Conservation (phyloP, 2,797 vertebrate genomes). For the Sebastes iracundus region DNA sequence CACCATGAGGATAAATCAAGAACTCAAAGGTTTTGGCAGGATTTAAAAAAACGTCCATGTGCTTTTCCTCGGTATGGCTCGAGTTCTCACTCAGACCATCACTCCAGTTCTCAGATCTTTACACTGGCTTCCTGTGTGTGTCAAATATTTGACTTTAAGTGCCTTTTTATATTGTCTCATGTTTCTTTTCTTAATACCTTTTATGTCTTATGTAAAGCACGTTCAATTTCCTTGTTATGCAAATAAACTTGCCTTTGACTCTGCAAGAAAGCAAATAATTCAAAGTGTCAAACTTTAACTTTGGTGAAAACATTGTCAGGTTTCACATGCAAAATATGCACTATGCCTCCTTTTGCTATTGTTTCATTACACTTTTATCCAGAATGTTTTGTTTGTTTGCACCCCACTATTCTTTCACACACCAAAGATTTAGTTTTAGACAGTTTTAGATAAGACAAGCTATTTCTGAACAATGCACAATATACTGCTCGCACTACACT, state of each 20-base stretch:
- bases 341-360: not conserved
- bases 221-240: not conserved
- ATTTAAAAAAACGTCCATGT: not conserved
- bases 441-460: conserved; percentile 21
- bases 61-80: not conserved
- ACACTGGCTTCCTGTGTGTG: no score
- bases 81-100: not conserved
- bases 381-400: conserved; percentile 18
- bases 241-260: not conserved
- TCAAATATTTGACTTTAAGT: not conserved
- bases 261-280: not conserved
- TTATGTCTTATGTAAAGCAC: not conserved
- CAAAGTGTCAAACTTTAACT: not conserved
- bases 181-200: not conserved
- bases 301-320: not conserved
- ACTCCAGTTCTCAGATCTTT: not conserved
- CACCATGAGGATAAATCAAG: not conserved
- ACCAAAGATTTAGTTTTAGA: not conserved
- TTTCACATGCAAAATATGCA: not conserved
- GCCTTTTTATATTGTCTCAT: not conserved
- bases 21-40: not conserved
- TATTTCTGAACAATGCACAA: conserved; percentile 28
- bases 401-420: conserved; percentile 1
- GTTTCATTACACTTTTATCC: conserved; percentile 11
- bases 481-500: conserved; percentile 13